Conservation (phyloP, 2,888 invertebrate species). For the Phytoseiulus persimilis region DNA sequence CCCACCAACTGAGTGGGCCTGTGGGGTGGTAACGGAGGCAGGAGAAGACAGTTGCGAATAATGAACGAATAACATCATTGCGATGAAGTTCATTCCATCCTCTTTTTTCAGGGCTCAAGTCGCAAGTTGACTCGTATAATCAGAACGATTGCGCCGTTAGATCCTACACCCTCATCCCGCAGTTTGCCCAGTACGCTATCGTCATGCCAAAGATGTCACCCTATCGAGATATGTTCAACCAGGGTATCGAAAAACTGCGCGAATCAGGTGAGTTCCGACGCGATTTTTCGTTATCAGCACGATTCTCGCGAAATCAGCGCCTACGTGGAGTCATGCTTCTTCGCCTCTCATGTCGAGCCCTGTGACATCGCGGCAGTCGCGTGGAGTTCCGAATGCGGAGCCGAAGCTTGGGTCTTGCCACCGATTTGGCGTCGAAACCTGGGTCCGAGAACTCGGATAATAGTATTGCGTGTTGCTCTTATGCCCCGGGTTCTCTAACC, state of each 20-base stretch:
- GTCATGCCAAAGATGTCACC: constrained; percentile 35
- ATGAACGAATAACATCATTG: not conserved
- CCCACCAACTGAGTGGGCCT: not conserved
- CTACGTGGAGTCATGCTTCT: no score
- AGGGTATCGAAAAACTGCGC: constrained; percentile 35
- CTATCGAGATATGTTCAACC: constrained; percentile 36
- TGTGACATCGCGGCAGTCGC: no score
- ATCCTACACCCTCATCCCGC: constrained; percentile 31
- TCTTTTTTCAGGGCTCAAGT: constrained; percentile 26
- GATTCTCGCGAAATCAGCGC: no score
- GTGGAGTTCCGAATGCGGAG: no score
- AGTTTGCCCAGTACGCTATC: constrained; percentile 30
- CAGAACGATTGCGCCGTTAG: constrained; percentile 17
- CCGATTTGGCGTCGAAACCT: not conserved
- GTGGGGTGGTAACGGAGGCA: not conserved
- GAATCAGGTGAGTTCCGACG: not conserved
- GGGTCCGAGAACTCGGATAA: not conserved
- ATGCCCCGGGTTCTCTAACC: not conserved
- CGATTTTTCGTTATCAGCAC: not conserved
- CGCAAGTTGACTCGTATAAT: constrained; percentile 35
- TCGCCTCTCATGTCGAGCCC: no score
- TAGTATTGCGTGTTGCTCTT: not conserved
- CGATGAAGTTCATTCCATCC: not conserved
- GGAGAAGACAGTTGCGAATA: not conserved
- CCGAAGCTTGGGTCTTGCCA: not conserved